Percentiles rank a stretch among this genome's conserved stretches.
Evolutionary conservation across 1,140 invertebrate species (phyloP).

Genomic region (Drosophila pseudoobscura): DNA sequence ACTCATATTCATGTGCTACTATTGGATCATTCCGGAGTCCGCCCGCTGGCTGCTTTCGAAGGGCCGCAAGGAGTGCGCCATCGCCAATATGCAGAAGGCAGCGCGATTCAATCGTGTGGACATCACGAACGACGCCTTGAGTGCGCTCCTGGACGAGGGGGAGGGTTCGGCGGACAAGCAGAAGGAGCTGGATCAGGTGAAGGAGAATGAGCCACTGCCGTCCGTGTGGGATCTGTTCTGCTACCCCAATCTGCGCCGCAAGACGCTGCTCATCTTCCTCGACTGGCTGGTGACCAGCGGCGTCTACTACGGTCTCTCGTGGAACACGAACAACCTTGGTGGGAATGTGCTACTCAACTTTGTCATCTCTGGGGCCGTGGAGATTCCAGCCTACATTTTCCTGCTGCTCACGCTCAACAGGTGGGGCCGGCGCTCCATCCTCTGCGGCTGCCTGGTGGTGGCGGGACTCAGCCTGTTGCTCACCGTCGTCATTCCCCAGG

Average conservation of each 20-base stretch:
- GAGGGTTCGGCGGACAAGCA: constrained; percentile 80
- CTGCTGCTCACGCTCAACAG: constrained; percentile 88
- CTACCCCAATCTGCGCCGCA: constrained; percentile 88
- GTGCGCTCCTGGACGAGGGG: constrained; percentile 84
- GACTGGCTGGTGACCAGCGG: constrained; percentile 92
- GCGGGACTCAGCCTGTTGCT: constrained; percentile 87
- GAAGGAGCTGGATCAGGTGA: constrained; percentile 43
- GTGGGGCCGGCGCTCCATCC: constrained; percentile 88
- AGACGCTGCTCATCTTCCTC: constrained; percentile 90
- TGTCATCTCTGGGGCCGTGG: constrained; percentile 89
- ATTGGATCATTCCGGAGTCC: constrained; percentile 94
- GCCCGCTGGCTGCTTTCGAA: constrained; percentile 91
- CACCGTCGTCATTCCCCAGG: constrained; percentile 86
- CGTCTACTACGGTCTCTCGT: constrained; percentile 92
- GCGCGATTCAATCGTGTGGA: constrained; percentile 88
- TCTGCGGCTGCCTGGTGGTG: constrained; percentile 88
- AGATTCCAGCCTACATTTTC: constrained; percentile 90
- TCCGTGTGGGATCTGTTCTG: constrained; percentile 88
- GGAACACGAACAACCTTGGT: constrained; percentile 90
- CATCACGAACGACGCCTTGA: constrained; percentile 85
- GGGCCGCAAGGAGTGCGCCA: constrained; percentile 88
- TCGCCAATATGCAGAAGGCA: constrained; percentile 87
- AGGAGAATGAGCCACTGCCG: constrained; percentile 69
- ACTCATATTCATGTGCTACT: constrained; percentile 89
- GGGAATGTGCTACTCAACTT: constrained; percentile 91